Evolutionary conservation across 2,113 vertebrate genomes (phyloP).

Genomic region (Gobio gobio): DNA sequence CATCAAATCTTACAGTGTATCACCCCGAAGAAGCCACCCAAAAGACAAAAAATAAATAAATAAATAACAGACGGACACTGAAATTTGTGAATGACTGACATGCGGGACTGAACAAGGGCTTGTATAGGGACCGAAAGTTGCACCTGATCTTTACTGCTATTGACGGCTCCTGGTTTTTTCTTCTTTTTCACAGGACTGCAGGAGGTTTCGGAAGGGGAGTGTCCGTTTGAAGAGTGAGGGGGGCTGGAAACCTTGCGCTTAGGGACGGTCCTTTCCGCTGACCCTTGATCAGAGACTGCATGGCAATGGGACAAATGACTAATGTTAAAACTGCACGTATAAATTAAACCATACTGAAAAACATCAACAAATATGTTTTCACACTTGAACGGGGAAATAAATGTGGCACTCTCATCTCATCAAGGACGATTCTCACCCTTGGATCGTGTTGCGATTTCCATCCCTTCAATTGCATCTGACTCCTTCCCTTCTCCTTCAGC

Average conservation of each 20-base stretch:
- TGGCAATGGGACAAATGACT: constrained; percentile 21
- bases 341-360: neutral
- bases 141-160: constrained; percentile 97
- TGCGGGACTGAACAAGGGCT: neutral
- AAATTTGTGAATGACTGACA: neutral
- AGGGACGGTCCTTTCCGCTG: constrained; percentile 84
- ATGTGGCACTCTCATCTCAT: neutral
- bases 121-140: constrained; percentile 18
- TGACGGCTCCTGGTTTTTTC: constrained; percentile 94
- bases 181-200: constrained; percentile 95
- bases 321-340: neutral
- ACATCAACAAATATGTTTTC: neutral
- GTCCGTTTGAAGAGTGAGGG: constrained; percentile 93
- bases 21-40: neutral
- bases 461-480: constrained; percentile 87
- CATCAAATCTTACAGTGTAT: neutral
- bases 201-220: constrained; percentile 91
- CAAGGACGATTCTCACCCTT: constrained; percentile 82
- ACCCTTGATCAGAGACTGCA: constrained; percentile 82
- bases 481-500: constrained; percentile 91
- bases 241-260: constrained; percentile 95
- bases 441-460: constrained; percentile 98
- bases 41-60: neutral
- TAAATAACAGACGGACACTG: neutral
- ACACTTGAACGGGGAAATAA: neutral